Percentiles rank a stretch among this genome's conserved stretches.
Evolutionary conservation across 2,888 invertebrate genomes (phyloP).

Genomic region (Saturnia japonica): DNA sequence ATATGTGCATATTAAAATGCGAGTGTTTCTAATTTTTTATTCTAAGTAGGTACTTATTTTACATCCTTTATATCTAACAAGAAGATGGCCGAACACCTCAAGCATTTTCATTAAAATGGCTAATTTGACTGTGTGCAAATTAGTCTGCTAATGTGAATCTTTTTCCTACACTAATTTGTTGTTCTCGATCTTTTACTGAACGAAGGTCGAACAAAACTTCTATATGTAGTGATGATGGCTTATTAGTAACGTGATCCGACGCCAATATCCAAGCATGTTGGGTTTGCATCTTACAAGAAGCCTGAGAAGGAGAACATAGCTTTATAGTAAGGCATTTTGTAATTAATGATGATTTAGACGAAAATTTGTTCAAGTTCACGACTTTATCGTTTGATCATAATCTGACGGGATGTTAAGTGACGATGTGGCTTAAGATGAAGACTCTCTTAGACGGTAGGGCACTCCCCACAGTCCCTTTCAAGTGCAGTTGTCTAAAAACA

Average conservation of each 20-base stretch:
- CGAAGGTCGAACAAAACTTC: conserved; percentile 48
- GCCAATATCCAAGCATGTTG: not conserved
- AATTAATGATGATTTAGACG: too few species aligned
- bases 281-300: not conserved
- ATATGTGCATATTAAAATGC: too few species aligned
- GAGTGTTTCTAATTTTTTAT: too few species aligned
- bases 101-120: conserved; percentile 58
- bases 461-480: too few species aligned
- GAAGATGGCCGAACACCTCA: conserved; percentile 30
- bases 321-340: not conserved
- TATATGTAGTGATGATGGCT: not conserved
- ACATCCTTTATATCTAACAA: conserved; percentile 15
- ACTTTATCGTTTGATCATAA: too few species aligned
- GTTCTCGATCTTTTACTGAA: conserved; percentile 61
- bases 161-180: conserved; percentile 68
- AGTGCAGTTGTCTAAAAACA: too few species aligned
- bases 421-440: too few species aligned
- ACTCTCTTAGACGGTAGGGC: too few species aligned
- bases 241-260: not conserved
- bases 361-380: too few species aligned
- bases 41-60: not conserved
- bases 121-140: conserved; percentile 69
- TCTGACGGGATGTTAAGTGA: too few species aligned
- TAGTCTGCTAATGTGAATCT: conserved; percentile 62
- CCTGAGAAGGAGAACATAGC: not conserved